These are phyloP conservation scores for Melanostoma scalare DNA, from an alignment of 2,888 invertebrate species.

Conservation along the genomic window DNA sequence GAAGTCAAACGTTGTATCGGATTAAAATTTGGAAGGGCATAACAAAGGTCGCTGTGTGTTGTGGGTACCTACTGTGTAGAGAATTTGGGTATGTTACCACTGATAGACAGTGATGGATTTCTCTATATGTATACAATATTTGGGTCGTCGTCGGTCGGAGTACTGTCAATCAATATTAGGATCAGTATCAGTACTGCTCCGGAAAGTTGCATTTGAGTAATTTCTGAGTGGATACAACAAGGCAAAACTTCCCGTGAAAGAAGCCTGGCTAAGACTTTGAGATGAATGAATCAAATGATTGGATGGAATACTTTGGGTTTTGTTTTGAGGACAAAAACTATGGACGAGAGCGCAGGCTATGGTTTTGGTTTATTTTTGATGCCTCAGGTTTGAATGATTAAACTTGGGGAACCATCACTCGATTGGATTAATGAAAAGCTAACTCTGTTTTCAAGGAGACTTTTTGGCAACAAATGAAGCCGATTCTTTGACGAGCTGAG, in stretches of 20 bases:
- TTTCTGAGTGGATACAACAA: too few species aligned
- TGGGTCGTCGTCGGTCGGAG: not conserved
- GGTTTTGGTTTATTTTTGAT: not conserved
- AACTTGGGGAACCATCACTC: too few species aligned
- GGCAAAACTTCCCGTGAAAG: not conserved
- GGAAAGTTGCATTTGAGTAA: not conserved
- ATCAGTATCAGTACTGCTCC: not conserved
- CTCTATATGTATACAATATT: not conserved
- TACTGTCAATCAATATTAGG: not conserved
- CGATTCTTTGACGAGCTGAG: too few species aligned
- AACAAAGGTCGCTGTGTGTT: not conserved
- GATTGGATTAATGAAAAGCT: too few species aligned
- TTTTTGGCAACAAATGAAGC: too few species aligned
- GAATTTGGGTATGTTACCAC: not conserved
- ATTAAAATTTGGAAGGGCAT: not conserved
- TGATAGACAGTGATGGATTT: not conserved
- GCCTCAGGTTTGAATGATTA: not conserved
- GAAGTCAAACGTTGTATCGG: not conserved
- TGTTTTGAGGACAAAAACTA: not conserved
- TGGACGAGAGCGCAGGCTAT: too few species aligned
- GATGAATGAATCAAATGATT: constrained; percentile 32
- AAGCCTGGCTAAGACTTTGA: constrained; percentile 1
- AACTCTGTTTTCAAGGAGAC: too few species aligned
- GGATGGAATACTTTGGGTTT: constrained; percentile 10
- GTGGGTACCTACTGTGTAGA: too few species aligned